Evolutionary conservation across 1,140 invertebrate genomes (phyloP), one percentile per base, ranked within the genome.

Genomic region (Pseudobourletiella spinata): DNA sequence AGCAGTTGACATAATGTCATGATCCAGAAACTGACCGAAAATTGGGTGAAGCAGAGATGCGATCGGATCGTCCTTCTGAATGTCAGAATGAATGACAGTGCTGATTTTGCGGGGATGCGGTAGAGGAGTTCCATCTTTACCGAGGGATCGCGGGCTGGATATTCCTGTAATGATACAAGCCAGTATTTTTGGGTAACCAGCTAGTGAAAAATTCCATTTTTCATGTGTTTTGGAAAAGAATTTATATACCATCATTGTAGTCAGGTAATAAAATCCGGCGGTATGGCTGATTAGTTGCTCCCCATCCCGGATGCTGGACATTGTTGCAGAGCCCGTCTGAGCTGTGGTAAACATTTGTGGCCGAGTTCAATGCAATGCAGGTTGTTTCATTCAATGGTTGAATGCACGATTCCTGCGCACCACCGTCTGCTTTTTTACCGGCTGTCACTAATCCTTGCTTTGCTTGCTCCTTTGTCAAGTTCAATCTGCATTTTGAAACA

Each of bases 11-110:
- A 1, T 46, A 46, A 24, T 29, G 46, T 72, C 96, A 73, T 99
- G 96, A 75, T 98, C 95, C 8, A 98, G 71, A 78, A 98, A 98
- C 75, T 99, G 95, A 2, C 95, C 89, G 88, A 93, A 59, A 88
- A 88, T 62, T 91, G 90, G 44, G 91, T 67, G 82, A 86, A 94
- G 90, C 61, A 92, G 87, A 16, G 90, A 93, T 46, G 89, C 87
- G 11, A 88, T 88, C 72, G 91, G 88, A 74, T 93, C 89, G 71
- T 92, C 89, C 77, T 83, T 88, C 20, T 88, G 28, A 2, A 18
- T 25, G 16, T 62, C 54, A 11, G 39, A 46, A 24, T 56, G 52
- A 32, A 62, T 25, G 14, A 55, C 39, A 1, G 18, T 42, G 42
- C 60, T 62, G 15, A 62, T 48, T 56, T 62, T 55, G 2, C 42